These are phyloP conservation scores for Rutilus rutilus DNA, from an alignment of 2,113 vertebrate species.

Conservation along the genomic window DNA sequence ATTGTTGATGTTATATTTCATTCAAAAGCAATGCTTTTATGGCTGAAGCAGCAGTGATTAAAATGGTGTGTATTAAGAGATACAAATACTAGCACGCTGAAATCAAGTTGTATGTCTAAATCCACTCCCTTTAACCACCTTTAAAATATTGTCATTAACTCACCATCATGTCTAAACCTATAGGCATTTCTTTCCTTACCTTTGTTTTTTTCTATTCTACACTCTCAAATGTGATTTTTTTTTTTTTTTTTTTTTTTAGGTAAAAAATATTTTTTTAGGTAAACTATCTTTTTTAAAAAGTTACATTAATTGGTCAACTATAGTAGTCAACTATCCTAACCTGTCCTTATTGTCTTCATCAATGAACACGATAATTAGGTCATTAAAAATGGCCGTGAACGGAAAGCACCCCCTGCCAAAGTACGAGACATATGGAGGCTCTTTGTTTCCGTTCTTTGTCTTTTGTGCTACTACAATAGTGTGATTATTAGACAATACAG, in stretches of 20 bases:
- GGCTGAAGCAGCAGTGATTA: not conserved
- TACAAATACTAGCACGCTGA: not conserved
- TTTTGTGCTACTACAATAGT: slow-evolving; percentile 24
- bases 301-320: not conserved
- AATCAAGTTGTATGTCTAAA: not conserved
- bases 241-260: no score
- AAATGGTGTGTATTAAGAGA: not conserved
- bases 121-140: not conserved
- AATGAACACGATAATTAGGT: slow-evolving; percentile 10
- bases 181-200: not conserved
- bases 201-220: no score
- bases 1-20: not conserved
- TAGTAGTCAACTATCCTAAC: not conserved
- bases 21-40: not conserved
- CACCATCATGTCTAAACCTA: not conserved
- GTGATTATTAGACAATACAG: not conserved
- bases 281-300: not conserved
- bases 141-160: not conserved
- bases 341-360: slow-evolving; percentile 17
- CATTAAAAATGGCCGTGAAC: slow-evolving; percentile 32
- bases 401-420: slow-evolving; percentile 23
- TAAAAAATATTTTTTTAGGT: not conserved
- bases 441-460: slow-evolving; percentile 22
- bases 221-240: no score
- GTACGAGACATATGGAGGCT: slow-evolving; percentile 25